Base-by-base conservation (phyloP, 53 echinoderm and acorn worm species). In the Zoroaster sp. region DNA sequence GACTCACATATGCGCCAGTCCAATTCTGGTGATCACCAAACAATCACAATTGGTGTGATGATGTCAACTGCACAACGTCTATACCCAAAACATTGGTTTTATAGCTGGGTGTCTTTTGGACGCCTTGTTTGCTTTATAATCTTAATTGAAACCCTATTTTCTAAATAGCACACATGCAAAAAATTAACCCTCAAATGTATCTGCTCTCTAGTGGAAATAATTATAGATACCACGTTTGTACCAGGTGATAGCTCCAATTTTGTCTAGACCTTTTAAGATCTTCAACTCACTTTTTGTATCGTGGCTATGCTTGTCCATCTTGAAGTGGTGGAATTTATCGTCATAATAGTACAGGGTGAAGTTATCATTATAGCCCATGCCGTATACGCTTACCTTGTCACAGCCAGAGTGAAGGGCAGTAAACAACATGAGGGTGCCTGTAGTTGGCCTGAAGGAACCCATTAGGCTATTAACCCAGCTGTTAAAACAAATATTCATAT, bases 311-410 rank as follows among this genome's bases (percentile, higher is more conserved):
- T 88, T 94, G 42, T 91, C 78, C 73, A 92, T 92, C 39, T 74
- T 80, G 72, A 89, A 97, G 32, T 77, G 85, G 9, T 63, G 70
- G 88, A 92, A 95, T 21, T 91, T 71, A 18, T 78, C 75, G 67
- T 97, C 98, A 66, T 97, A 95, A 90, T 97, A 97, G 69, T 97
- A 94, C 59, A 92, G 87, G 13, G 98, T 81, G 87, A 94, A 97
- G 21, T 86, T 83, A 23, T 87, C 59, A 38, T 88, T 97, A 89
- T 92, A 97, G 66, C 98, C 98, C 95, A 97, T 97, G 33, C 98
- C 98, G 49, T 97, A 97, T 17, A 97, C 92, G 36, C 92, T 92
- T 14, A 97, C 76, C 51, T 33, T 40, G 59, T 97, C 98, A 53
- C 98, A 97, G 31, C 87, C 89, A 8, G 88, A 72, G 23, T 94